Base-by-base conservation (phyloP, 2,113 vertebrate genomes). In the Phalacrocorax pelagicus region DNA sequence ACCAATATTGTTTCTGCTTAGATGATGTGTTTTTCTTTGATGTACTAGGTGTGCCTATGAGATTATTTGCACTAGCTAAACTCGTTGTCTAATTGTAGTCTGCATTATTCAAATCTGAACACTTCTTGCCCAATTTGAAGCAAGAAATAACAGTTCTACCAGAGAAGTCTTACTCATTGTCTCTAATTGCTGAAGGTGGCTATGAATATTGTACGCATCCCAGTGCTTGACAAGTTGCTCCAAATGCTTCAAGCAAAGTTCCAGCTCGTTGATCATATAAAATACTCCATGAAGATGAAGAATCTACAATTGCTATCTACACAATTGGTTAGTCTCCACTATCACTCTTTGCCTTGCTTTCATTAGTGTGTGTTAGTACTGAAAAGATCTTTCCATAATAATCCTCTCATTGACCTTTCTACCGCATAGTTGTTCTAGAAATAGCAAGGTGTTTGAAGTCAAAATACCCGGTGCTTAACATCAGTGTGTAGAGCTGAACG, bases 361-460 rank as follows among this genome's bases (percentile, higher is more conserved):
- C 47, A 40, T 34, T 69, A 75, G 30, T 29, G 34, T 34, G n/a
- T 1, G 1, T 54, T 78, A 47, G 32, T 52, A 65, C 44, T 61
- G 54, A 71, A 85, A 86, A 87, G 42, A 75, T 40, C 30, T 80
- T 44, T 65, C 57, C 44, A 15, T 9, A 75, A 63, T 61, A 95
- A 95, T 82, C 81, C 54, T 79, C 66, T 82, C 58, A 65, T 51
- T 90, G 84, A 95, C 66, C 36, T 80, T 92, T 36, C 58, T 62
- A 61, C 30, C 0, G 2, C 36, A 47, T 3, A 54, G 57, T 12
- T 63, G 13, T 32, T 94, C 85, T 88, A 71, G 87, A 96, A 94
- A 96, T 55, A 92, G 81, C 27, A 87, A 92, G 46, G 87, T 82
- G 44, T 82, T 58, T 82, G 54, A 91, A 94, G 74, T 71, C 62